Evolutionary conservation across 1,140 invertebrate genomes (phyloP), one percentile per base, ranked within the genome.

Genomic region (Tribolium madens): DNA sequence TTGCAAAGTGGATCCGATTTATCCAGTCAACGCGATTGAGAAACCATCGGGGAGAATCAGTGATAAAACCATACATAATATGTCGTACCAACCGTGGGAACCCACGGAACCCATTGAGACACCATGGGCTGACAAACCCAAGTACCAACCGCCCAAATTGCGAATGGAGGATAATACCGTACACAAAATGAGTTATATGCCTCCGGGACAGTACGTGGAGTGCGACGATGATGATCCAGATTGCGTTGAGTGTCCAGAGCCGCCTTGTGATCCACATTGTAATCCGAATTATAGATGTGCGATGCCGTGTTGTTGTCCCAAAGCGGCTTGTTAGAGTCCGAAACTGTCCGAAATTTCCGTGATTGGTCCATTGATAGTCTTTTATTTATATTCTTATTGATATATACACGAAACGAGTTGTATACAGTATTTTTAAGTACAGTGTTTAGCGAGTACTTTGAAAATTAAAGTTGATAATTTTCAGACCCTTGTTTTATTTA

Each of bases 1-100:
- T 69, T 85, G 86, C 36, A 82, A 87, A 26, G 82, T 88, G 0
- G 85, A 84, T 0, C 84, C 84, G 1, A 84, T 86, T 68, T 86
- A 85, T 69, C 88, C 88, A 0, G 72, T 82, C 0, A 84, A 87
- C 0, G 87, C 87, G 18, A 82, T 89, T 18, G 84, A 85, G 47
- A 89, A 87, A 57, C 88, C 89, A 17, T 85, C 85, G 21, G 87
- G 86, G 6, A 90, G 89, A 14, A 86, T 91, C 77, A 89, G 89
- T 18, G 86, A 81, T 2, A 87, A 89, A 7, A 91, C 90, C 6
- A 83, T 91, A 1, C 90, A 90, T 31, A 90, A 90, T 83, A 86
- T 91, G 78, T 88, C 88, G 0, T 89, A 87, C 72, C 84, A 86
- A 46, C 79, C 85, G n/a, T 88, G 87, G 87, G 64, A 83, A n/a